Conservation (phyloP, 2,797 vertebrate genomes). For the Threskiornis aethiopicus region DNA sequence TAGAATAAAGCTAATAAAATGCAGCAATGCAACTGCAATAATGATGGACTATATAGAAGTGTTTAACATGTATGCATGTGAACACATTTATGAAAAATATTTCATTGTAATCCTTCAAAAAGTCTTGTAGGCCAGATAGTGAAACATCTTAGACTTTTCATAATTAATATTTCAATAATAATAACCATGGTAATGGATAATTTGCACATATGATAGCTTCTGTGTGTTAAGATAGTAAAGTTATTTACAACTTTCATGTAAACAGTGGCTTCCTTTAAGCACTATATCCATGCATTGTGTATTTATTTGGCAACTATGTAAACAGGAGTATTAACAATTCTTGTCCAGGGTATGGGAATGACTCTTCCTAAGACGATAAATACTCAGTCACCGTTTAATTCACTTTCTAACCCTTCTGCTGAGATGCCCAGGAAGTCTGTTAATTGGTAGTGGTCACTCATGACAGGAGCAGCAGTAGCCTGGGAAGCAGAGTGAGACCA, state of each 20-base stretch:
- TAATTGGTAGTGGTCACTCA: neutral
- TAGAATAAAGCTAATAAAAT: neutral
- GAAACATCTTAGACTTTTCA: neutral
- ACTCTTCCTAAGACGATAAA: neutral
- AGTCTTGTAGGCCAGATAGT: neutral
- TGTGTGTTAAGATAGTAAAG: neutral
- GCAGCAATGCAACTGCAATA: neutral
- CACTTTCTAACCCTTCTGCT: neutral
- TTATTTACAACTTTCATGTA: neutral
- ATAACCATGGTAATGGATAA: neutral
- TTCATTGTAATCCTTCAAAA: neutral
- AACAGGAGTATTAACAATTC: neutral
- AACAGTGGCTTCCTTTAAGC: neutral
- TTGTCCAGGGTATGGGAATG: neutral
- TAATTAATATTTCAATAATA: neutral
- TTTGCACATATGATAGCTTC: neutral
- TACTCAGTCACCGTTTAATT: neutral
- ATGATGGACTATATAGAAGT: neutral
- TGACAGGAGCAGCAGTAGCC: neutral
- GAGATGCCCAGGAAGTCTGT: neutral
- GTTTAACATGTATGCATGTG: neutral
- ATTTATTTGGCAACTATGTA: neutral
- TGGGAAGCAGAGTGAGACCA: neutral
- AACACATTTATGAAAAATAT: neutral
- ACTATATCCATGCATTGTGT: accelerated